Base-by-base conservation (phyloP, 2,888 invertebrate genomes). In the Romanomermis culicivorax region DNA sequence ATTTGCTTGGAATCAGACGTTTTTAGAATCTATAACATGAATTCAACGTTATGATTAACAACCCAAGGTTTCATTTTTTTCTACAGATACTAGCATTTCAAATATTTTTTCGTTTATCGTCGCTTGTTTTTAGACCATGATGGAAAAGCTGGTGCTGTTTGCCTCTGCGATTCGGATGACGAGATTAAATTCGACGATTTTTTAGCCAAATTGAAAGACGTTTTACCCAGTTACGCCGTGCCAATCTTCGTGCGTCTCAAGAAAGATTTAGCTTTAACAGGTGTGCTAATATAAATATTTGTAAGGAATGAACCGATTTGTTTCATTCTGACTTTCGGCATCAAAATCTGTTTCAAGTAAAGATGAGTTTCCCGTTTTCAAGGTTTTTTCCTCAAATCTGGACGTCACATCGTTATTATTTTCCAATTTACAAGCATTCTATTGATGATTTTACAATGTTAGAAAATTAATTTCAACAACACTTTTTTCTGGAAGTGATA, bases 71-170 rank as follows among this genome's bases (percentile, higher is more conserved):
- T 11, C 11, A n/a, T 23, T 23, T 45, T 11, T 45, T 45, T 45
- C 17, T 45, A 36, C 17, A 17, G 17, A 36, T 36, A 11, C 17
- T 36, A 36, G n/a, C 36, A 36, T 36, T 36, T 11, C 36, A 36
- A 36, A 11, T 36, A 11, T 36, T 36, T 36, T 17, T 36, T 36
- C 11, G 11, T 36, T 36, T 36, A 36, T 36, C 36, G 58, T 60
- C n/a, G n/a, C n/a, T n/a, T n/a, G n/a, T n/a, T n/a, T 61, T 57
- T 58, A 73, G 74, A 71, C 45, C 58, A 64, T 43, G 76, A 77
- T 61, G 91, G 91, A 0, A 79, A 81, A 64, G 88, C 86, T 20
- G 91, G 91, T 59, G 91, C 91, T 91, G 86, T 81, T 24, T 85
- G 87, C 24, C 78, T 91, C 56, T 82, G 81, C 23, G 83, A 85